These are phyloP conservation scores for Agonopterix heracliana DNA, from an alignment of 2,888 invertebrate species.

Conservation along the genomic window DNA sequence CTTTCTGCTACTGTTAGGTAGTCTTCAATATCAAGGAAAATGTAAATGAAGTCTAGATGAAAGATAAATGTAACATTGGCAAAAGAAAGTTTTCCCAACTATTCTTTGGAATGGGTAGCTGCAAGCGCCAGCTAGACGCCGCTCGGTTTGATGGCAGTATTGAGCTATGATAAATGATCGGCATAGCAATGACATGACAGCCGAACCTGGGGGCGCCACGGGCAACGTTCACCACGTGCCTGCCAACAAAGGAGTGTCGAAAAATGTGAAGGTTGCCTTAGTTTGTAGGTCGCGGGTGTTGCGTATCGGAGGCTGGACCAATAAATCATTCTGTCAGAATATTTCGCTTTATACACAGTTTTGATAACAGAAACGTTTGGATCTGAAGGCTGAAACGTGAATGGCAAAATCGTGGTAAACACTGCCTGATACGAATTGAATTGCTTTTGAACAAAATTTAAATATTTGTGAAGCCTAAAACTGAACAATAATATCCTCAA, in stretches of 20 bases:
- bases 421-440: not conserved
- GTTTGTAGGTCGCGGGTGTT: slow-evolving; percentile 68
- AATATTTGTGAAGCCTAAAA: not conserved
- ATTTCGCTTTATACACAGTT: slow-evolving; percentile 50
- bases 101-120: slow-evolving; percentile 17
- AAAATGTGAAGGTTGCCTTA: slow-evolving; percentile 71
- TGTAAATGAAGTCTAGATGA: too few species aligned
- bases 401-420: slow-evolving; percentile 4
- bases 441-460: not conserved
- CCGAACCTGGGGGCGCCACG: slow-evolving; percentile 63
- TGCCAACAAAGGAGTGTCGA: slow-evolving; percentile 67
- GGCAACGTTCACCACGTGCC: slow-evolving; percentile 56
- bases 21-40: not conserved
- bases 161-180: slow-evolving; percentile 71
- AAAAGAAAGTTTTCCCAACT: slow-evolving; percentile 8
- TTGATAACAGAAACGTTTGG: slow-evolving; percentile 31
- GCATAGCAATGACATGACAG: slow-evolving; percentile 65
- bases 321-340: slow-evolving; percentile 69
- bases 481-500: too few species aligned
- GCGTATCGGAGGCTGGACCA: slow-evolving; percentile 60
- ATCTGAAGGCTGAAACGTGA: not conserved
- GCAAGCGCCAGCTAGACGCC: slow-evolving; percentile 69
- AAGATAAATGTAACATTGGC: not conserved
- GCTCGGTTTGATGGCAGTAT: slow-evolving; percentile 58
- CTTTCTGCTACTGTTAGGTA: slow-evolving; percentile 3